Evolutionary conservation across 1,140 invertebrate genomes (phyloP).

Genomic region (Solen grandis): DNA sequence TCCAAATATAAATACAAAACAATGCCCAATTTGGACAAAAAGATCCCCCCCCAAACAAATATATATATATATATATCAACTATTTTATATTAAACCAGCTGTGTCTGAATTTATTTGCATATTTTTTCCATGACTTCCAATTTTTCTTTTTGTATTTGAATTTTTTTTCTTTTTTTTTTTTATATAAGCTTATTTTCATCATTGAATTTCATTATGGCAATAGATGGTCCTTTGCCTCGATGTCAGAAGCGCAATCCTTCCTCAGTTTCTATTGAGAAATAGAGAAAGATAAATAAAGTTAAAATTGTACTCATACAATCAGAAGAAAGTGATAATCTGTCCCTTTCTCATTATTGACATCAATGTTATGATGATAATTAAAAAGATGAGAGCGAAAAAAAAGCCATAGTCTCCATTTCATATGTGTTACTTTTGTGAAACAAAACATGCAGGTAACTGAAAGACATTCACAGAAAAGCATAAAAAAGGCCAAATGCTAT

Average conservation of each 20-base stretch:
- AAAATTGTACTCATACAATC: not conserved
- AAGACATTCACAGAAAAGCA: not conserved
- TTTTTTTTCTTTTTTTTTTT: no score
- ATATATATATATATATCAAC: no score
- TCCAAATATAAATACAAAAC: no score
- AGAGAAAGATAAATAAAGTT: conserved; percentile 45
- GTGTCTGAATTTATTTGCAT: no score
- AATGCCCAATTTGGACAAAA: no score
- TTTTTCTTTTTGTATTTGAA: no score
- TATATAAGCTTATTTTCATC: no score
- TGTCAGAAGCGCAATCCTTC: conserved; percentile 40
- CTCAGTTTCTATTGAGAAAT: conserved; percentile 55
- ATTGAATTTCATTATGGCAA: conserved; percentile 39
- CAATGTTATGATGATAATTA: conserved; percentile 2
- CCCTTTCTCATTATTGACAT: not conserved
- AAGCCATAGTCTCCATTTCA: not conserved
- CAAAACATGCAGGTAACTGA: not conserved
- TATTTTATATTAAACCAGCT: no score
- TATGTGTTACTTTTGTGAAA: not conserved
- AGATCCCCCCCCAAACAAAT: no score
- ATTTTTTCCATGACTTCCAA: no score
- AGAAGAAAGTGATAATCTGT: not conserved
- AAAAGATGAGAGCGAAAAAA: not conserved
- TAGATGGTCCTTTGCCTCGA: conserved; percentile 46
- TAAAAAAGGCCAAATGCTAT: not conserved